Evolutionary conservation across 2,113 vertebrate genomes (phyloP).

Genomic region (Oncorhynchus clarkii): DNA sequence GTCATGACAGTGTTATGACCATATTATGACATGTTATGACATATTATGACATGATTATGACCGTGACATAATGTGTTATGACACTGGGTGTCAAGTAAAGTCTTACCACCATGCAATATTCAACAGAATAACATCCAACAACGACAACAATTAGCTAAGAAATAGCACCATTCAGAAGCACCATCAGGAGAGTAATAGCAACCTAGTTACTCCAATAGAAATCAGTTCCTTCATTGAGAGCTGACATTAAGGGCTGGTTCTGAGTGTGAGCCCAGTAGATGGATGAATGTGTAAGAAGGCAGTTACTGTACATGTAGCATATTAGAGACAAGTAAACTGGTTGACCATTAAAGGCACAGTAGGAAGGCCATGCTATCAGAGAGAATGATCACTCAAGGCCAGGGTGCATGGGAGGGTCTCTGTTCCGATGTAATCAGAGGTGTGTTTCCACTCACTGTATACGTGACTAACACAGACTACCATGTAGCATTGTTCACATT

Average conservation of each 20-base stretch:
- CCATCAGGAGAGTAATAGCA: constrained; percentile 41
- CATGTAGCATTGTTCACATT: constrained; percentile 10
- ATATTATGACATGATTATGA: too few species aligned
- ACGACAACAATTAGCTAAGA: constrained; percentile 36
- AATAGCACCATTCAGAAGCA: constrained; percentile 75
- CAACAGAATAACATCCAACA: constrained; percentile 41
- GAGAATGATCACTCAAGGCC: not conserved
- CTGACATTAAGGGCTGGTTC: too few species aligned
- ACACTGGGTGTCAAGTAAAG: too few species aligned
- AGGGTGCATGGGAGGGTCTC: not conserved
- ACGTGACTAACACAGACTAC: not conserved
- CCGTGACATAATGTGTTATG: too few species aligned
- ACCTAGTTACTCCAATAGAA: not conserved
- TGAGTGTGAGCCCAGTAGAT: not conserved
- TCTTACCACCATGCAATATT: not conserved
- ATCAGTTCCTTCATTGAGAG: too few species aligned
- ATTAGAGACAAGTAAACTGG: not conserved
- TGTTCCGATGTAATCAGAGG: not conserved
- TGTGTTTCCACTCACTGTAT: not conserved
- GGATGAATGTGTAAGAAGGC: not conserved
- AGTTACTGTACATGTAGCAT: not conserved
- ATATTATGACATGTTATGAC: too few species aligned
- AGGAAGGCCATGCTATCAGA: not conserved
- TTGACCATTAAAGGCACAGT: not conserved
- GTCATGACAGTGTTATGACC: too few species aligned